phyloP scores from a whole-genome alignment of 1,140 invertebrate genomes.

The Chelonus insularis region DNA sequence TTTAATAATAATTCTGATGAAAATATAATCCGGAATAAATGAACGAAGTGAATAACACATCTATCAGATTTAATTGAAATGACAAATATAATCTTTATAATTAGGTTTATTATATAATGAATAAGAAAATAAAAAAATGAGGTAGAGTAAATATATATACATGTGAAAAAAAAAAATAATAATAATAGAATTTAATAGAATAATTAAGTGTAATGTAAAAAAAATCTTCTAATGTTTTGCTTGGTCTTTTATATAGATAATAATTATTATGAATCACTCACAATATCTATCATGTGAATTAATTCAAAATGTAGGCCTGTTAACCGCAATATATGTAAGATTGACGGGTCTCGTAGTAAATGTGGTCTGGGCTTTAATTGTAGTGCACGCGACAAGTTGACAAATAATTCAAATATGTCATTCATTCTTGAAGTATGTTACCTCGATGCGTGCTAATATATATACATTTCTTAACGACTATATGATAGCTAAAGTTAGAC shows the following conservation, averaged over 20 bases:
- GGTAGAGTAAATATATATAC: too few relatives aligned
- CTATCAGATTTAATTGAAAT: too few relatives aligned
- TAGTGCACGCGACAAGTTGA: slow-evolving; percentile 30
- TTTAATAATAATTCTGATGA: too few relatives aligned
- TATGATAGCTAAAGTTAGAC: too few relatives aligned
- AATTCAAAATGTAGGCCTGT: slow-evolving; percentile 11
- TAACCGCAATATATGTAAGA: slow-evolving; percentile 13
- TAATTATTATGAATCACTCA: background rate
- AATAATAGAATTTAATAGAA: background rate
- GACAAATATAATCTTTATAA: too few relatives aligned
- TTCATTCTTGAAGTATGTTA: background rate
- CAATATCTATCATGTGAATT: background rate
- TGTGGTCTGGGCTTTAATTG: slow-evolving; percentile 46
- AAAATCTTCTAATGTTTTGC: slow-evolving; percentile 4
- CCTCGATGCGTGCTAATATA: background rate
- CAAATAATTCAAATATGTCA: slow-evolving; percentile 7
- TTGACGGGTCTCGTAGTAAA: slow-evolving; percentile 29
- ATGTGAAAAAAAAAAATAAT: background rate
- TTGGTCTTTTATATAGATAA: background rate
- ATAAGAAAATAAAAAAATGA: too few relatives aligned
- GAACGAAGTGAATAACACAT: too few relatives aligned
- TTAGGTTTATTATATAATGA: too few relatives aligned
- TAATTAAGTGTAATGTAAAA: slow-evolving; percentile 8
- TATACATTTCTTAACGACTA: too few relatives aligned
- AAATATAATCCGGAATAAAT: too few relatives aligned